Conservation (phyloP, 2,888 invertebrate species). For the Cephus runcator region DNA sequence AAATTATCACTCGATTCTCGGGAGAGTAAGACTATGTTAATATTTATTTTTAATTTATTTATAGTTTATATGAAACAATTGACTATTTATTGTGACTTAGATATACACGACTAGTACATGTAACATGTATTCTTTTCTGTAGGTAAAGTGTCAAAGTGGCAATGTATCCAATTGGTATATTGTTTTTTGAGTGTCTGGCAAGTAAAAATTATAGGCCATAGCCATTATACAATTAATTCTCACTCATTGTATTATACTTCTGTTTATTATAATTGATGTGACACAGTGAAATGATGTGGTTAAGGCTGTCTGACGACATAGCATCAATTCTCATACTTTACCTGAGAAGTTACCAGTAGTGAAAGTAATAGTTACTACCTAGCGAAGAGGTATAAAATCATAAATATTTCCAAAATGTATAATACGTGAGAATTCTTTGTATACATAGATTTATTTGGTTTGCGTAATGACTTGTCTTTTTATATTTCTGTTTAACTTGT, state of each 20-base stretch:
- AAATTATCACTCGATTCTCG: not conserved
- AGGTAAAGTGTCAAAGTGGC: conserved; percentile 21
- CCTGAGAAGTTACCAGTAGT: not conserved
- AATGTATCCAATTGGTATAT: not conserved
- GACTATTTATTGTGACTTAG: conserved; percentile 59
- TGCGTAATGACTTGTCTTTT: not conserved
- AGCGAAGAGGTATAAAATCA: not conserved
- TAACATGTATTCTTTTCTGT: conserved; percentile 51
- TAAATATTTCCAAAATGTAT: no score
- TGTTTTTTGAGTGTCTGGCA: not conserved
- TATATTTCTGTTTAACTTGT: not conserved
- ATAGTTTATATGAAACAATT: conserved; percentile 59
- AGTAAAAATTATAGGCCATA: not conserved
- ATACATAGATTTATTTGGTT: not conserved
- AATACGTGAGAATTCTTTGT: not conserved
- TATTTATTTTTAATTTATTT: conserved; percentile 45
- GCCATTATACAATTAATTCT: not conserved
- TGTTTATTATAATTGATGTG: not conserved
- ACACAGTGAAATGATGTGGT: not conserved
- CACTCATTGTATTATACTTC: not conserved
- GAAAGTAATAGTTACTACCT: not conserved
- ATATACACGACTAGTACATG: conserved; percentile 51
- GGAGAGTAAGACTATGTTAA: conserved; percentile 15
- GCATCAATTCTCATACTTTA: not conserved
- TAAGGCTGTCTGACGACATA: not conserved